These are phyloP conservation scores for Sphaerophoria rueppellii DNA, from an alignment of 2,888 invertebrate species.

Conservation along the genomic window DNA sequence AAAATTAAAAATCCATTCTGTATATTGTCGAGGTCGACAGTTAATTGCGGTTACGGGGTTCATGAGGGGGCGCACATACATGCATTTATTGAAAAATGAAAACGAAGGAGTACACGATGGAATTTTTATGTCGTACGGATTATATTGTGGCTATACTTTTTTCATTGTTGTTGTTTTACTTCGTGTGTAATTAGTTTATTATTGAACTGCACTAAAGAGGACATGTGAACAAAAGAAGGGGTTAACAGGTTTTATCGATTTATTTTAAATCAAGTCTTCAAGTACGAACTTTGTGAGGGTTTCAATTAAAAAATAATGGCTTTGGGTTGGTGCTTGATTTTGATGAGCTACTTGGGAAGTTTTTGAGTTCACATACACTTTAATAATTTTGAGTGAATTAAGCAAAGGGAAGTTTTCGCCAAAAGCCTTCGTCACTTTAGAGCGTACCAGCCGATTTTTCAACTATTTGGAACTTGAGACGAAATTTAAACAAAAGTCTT, in stretches of 20 bases:
- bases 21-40: conserved; percentile 20
- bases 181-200: conserved; percentile 25
- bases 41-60: conserved; percentile 26
- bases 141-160: not conserved
- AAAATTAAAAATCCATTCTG: conserved; percentile 45
- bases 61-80: conserved; percentile 30
- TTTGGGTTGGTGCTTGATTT: not conserved
- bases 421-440: no score
- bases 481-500: no score
- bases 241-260: not conserved
- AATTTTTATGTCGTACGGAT: not conserved
- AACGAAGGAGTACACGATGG: not conserved
- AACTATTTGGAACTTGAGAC: no score
- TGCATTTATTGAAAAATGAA: conserved; percentile 24
- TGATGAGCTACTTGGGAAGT: no score
- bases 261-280: conserved; percentile 10
- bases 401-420: no score
- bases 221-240: conserved; percentile 13
- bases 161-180: conserved; percentile 1
- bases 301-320: not conserved
- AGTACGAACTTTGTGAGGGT: not conserved
- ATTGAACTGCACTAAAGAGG: not conserved
- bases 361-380: no score
- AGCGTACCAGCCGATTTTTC: no score
- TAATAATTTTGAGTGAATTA: no score